Percentiles rank a stretch among this genome's conserved stretches.
These are phyloP conservation scores for Alsophila aescularia DNA, from an alignment of 2,888 invertebrate genomes.

Conservation along the genomic window DNA sequence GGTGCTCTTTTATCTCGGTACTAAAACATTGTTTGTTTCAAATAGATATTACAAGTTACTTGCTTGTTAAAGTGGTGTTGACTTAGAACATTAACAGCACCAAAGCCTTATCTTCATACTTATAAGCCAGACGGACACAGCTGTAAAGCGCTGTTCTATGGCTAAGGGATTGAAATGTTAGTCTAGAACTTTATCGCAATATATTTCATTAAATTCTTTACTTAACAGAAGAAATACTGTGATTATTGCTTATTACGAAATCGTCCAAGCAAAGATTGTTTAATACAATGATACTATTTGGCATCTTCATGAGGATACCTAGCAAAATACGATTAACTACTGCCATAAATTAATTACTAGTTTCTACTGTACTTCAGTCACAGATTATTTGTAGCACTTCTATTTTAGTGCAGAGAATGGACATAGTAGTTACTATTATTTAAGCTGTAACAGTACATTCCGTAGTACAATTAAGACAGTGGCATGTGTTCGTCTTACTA, in stretches of 20 bases:
- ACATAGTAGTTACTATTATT: background rate
- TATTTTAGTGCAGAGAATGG: background rate
- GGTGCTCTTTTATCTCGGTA: background rate
- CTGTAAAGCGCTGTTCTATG: slow-evolving; percentile 6
- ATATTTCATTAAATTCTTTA: background rate
- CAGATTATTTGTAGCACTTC: slow-evolving; percentile 2
- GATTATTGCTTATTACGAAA: background rate
- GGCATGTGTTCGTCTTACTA: slow-evolving; percentile 21
- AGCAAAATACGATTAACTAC: background rate
- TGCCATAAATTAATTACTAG: background rate
- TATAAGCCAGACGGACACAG: slow-evolving; percentile 13
- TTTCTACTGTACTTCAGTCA: background rate
- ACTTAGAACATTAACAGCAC: slow-evolving; percentile 6
- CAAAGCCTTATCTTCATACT: slow-evolving; percentile 8
- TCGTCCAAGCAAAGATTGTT: background rate
- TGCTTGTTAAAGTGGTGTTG: slow-evolving; percentile 3
- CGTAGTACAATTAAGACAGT: slow-evolving; percentile 24
- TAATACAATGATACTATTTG: background rate
- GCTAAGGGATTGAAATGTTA: background rate
- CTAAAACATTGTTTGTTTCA: background rate
- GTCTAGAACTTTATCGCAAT: slow-evolving; percentile 5
- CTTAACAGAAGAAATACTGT: background rate
- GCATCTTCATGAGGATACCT: background rate
- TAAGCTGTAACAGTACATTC: slow-evolving; percentile 6
- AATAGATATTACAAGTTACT: slow-evolving; percentile 1